Percentiles rank a stretch among this genome's conserved stretches.
phyloP scores from a whole-genome alignment of 2,888 invertebrate genomes.

The Halictus ligatus region DNA sequence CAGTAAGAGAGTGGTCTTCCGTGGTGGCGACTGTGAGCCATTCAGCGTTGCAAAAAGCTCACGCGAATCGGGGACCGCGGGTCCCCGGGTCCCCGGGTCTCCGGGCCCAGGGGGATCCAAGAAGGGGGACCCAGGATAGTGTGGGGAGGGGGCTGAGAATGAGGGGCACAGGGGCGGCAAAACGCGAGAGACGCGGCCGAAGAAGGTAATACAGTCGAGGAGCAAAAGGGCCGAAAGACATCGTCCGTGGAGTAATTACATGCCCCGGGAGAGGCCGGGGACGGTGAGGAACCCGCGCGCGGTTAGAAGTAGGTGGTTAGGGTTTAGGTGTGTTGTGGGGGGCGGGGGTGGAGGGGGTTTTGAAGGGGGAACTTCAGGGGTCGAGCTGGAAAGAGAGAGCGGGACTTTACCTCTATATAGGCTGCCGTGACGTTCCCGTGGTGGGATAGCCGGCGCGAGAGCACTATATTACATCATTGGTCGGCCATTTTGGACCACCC shows the following conservation, averaged over 20 bases:
- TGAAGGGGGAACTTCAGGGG: neutral
- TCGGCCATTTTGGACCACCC: constrained; percentile 85
- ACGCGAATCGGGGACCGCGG: neutral
- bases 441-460: constrained; percentile 70
- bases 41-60: neutral
- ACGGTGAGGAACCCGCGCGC: constrained; percentile 62
- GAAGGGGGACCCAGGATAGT: neutral
- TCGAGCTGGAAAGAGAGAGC: constrained; percentile 19
- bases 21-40: neutral
- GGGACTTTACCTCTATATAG: constrained; percentile 70
- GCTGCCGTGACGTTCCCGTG: constrained; percentile 64
- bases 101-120: neutral
- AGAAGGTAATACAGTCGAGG: constrained; percentile 57
- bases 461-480: constrained; percentile 84
- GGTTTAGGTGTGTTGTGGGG: constrained; percentile 53
- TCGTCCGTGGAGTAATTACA: constrained; percentile 73
- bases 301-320: constrained; percentile 71
- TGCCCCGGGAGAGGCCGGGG: constrained; percentile 67
- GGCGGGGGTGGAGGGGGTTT: neutral
- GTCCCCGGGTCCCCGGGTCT: neutral
- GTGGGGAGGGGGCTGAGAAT: neutral
- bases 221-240: constrained; percentile 73
- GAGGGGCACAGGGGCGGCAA: neutral
- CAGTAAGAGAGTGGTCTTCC: neutral
- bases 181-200: constrained; percentile 22